Percentiles rank a stretch among this genome's conserved stretches.
Evolutionary conservation across 2,113 vertebrate genomes (phyloP).

Genomic region (Vulpes lagopus): DNA sequence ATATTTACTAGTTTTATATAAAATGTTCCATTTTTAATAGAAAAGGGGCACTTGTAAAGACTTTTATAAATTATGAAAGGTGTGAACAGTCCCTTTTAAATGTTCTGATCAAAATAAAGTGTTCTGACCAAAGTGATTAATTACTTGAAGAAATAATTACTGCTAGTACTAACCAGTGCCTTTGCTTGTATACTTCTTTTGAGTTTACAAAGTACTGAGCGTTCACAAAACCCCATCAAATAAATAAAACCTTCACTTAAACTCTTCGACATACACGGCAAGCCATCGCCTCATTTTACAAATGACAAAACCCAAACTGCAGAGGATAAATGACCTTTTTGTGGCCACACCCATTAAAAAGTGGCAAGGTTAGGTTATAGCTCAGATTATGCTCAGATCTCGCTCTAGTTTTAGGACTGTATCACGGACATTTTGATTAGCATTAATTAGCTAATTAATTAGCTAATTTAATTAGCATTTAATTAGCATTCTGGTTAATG

Average conservation of each 20-base stretch:
- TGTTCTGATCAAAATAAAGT: background rate
- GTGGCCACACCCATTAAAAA: background rate
- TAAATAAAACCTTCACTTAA: background rate
- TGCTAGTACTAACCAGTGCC: background rate
- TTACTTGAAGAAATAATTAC: background rate
- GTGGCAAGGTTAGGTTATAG: background rate
- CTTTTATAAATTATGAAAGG: background rate
- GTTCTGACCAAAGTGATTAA: background rate
- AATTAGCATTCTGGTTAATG: background rate
- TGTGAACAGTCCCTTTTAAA: background rate
- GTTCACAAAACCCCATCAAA: background rate
- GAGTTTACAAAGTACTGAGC: background rate
- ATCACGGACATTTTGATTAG: background rate
- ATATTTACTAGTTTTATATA: background rate
- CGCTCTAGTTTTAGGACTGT: background rate
- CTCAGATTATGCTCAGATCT: background rate
- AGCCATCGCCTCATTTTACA: conserved; percentile 22
- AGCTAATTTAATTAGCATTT: background rate
- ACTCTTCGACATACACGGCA: background rate
- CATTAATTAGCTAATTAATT: background rate
- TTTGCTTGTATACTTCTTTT: background rate
- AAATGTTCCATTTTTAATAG: background rate
- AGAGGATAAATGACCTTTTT: background rate
- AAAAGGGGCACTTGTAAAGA: background rate
- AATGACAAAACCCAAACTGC: background rate